A percentile compares a stretch with the other conserved stretches of the same genome.
Evolutionary conservation across 2,797 vertebrate species (phyloP).

Genomic region (Hemitrygon akajei): DNA sequence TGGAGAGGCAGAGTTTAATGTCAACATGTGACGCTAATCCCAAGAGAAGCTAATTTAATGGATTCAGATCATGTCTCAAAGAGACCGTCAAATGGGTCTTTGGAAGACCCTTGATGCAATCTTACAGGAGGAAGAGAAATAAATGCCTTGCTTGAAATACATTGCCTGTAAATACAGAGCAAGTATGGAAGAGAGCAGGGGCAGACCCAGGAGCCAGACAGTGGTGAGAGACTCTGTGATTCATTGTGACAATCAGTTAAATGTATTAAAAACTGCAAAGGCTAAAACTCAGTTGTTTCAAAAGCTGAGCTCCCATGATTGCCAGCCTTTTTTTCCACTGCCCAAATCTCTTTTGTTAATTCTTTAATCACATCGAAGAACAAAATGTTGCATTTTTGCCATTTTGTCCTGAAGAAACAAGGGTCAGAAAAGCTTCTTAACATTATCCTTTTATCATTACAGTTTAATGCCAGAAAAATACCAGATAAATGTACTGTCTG

Average conservation of each 20-base stretch:
- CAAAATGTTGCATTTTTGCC: not conserved
- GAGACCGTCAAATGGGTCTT: not conserved
- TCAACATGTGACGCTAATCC: not conserved
- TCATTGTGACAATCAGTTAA: not conserved
- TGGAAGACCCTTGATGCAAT: not conserved
- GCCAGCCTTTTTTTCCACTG: not conserved
- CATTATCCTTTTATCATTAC: slow-evolving; percentile 22
- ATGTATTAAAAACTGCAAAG: not conserved
- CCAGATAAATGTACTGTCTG: slow-evolving; percentile 1
- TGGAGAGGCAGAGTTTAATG: not conserved
- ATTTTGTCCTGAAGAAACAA: not conserved
- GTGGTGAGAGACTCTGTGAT: not conserved
- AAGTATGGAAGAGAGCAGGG: not conserved
- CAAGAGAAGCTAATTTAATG: not conserved
- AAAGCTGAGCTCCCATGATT: not conserved
- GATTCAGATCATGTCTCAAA: not conserved
- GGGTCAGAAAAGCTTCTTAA: slow-evolving; percentile 20
- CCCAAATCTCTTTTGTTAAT: not conserved
- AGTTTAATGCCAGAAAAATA: slow-evolving; percentile 1
- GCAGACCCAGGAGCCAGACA: not conserved
- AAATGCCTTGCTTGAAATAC: not conserved
- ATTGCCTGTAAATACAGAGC: not conserved
- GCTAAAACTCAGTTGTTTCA: not conserved
- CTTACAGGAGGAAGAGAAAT: not conserved
- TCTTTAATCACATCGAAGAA: not conserved